A percentile compares a stretch with the other conserved stretches of the same genome.
These are phyloP conservation scores for Lasiommata megera DNA, from an alignment of 2,888 invertebrate species.

Conservation along the genomic window DNA sequence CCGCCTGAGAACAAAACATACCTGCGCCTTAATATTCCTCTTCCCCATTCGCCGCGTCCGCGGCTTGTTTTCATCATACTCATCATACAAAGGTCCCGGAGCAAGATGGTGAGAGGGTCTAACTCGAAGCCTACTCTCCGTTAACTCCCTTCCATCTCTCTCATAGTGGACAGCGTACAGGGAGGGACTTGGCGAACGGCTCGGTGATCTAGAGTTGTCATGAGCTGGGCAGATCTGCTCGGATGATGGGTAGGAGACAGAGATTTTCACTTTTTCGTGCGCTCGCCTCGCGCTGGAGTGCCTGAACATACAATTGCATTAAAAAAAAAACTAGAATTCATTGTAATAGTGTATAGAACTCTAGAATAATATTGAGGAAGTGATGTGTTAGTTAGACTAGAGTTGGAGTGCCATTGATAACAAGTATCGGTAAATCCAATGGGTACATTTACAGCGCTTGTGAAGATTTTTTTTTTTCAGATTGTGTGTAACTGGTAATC, in stretches of 20 bases:
- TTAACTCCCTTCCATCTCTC: constrained; percentile 83
- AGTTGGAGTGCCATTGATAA: too few relatives aligned
- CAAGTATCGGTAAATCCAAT: too few relatives aligned
- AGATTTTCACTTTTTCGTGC: constrained; percentile 92
- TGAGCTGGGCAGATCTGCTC: constrained; percentile 83
- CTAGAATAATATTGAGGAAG: too few relatives aligned
- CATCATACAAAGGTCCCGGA: constrained; percentile 72
- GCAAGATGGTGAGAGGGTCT: constrained; percentile 67
- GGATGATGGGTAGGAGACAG: constrained; percentile 91
- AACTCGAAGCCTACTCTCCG: constrained; percentile 83
- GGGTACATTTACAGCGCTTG: too few relatives aligned
- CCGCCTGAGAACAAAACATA: too few relatives aligned
- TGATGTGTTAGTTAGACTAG: too few relatives aligned
- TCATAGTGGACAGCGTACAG: constrained; percentile 86
- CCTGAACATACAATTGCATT: constrained; percentile 51
- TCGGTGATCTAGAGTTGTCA: constrained; percentile 65
- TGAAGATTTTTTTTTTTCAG: too few relatives aligned
- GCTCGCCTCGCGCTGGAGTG: constrained; percentile 83
- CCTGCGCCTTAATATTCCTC: constrained; percentile 94
- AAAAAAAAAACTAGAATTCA: neutral
- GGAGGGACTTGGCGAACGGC: constrained; percentile 68
- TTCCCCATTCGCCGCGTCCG: constrained; percentile 89
- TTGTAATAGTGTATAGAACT: neutral
- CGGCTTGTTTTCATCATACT: constrained; percentile 72
- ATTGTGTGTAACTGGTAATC: too few relatives aligned